These are phyloP conservation scores for Oligia strigilis DNA, from an alignment of 2,888 invertebrate genomes.

Conservation along the genomic window DNA sequence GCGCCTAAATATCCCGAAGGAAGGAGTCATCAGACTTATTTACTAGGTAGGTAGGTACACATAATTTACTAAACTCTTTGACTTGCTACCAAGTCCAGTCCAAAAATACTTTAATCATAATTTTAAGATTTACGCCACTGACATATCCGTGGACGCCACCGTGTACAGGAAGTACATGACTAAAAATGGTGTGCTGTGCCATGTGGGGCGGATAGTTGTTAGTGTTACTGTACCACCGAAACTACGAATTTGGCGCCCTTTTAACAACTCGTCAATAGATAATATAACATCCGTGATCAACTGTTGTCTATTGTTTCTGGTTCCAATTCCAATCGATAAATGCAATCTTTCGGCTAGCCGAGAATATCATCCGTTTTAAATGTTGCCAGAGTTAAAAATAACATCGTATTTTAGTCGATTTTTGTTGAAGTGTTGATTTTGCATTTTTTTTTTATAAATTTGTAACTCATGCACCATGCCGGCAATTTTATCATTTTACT, in stretches of 20 bases:
- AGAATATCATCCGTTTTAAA: conserved; percentile 4
- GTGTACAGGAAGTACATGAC: too few species aligned
- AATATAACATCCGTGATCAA: background rate
- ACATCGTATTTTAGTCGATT: background rate
- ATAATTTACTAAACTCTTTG: background rate
- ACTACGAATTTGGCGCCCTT: conserved; percentile 20
- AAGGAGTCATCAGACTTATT: background rate
- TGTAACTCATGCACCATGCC: rapidly evolving
- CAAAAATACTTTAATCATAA: background rate
- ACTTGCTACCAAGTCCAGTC: too few species aligned
- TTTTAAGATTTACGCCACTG: background rate
- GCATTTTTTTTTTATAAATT: background rate
- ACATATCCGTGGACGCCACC: too few species aligned
- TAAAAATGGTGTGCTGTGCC: background rate
- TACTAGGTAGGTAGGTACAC: background rate
- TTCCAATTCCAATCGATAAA: background rate
- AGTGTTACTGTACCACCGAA: background rate
- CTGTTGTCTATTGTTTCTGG: conserved; percentile 3
- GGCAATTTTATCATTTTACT: background rate
- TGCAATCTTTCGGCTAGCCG: background rate
- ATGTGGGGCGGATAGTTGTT: background rate
- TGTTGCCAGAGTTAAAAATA: conserved; percentile 2
- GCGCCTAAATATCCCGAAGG: background rate
- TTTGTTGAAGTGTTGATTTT: background rate
- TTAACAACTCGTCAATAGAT: background rate